Evolutionary conservation across 2,888 invertebrate genomes (phyloP), one percentile per base, ranked within the genome.

Genomic region (Oscheius sp.): DNA sequence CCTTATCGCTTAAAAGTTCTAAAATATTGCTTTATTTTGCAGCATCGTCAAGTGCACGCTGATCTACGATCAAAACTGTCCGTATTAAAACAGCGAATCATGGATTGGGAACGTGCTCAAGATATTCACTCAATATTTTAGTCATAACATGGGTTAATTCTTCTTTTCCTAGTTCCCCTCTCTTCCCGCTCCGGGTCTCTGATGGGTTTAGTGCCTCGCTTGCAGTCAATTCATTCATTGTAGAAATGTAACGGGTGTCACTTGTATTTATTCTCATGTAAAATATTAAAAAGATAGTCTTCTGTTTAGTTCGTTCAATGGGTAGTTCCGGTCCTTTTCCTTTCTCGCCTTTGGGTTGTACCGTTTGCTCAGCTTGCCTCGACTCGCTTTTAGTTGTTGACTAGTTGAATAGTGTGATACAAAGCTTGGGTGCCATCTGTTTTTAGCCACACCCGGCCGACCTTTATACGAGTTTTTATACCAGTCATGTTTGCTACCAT

Each of bases 51-150:
- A 64, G 73, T 71, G 37, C 82, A 82, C 65, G 69, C 79, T 6
- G 80, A 81, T 66, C 72, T 82, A 29, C 76, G 79, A 8, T 73
- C 80, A 1, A 82, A 82, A 58, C 55, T 82, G 57, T 71, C 72
- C 17, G 74, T 81, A 23, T 64, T 82, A 50, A 82, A 82, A 58
- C 70, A 69, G 50, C 73, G 81, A 17, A 73, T 82, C 45, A 61
- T 66, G 17, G 73, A 69, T n/a, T 82, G 82, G 82, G 78, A 69
- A 20, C 52, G 69, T 23, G 15, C 20, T n/a, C 69, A 69, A 64
- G 63, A 61, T 20, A 20, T n/a, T 29, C 42, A 42, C 2, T 15
- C 61, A 27, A 27, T 42, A 17, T 61, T 42, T 27, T 45, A 25
- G 45, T 8, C n/a, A n/a, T n/a, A 34, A 10, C 57, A 34, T 25